A percentile compares a stretch with the other conserved stretches of the same genome.
Evolutionary conservation across 2,888 invertebrate species (phyloP).

Genomic region (Endomychus coccineus): DNA sequence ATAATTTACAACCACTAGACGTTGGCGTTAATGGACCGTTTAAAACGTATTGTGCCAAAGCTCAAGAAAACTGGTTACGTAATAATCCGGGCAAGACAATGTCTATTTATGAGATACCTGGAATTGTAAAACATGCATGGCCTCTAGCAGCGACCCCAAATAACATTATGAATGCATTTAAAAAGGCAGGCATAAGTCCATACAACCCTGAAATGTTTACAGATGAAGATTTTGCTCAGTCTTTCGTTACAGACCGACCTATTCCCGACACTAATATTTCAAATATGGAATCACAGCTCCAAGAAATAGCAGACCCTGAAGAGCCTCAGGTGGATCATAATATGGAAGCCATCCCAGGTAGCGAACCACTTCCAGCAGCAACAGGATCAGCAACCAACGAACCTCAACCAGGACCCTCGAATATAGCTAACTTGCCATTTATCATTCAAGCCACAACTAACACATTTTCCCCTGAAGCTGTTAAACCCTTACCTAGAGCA

Average conservation of each 20-base stretch:
- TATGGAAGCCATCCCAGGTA: too few relatives aligned
- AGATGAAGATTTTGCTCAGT: slow-evolving; percentile 8
- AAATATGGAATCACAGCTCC: too few relatives aligned
- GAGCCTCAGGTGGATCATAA: too few relatives aligned
- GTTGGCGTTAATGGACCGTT: slow-evolving; percentile 22
- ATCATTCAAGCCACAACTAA: too few relatives aligned
- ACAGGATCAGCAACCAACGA: too few relatives aligned
- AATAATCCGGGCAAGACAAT: slow-evolving; percentile 14
- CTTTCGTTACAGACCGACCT: slow-evolving; percentile 9
- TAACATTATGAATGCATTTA: slow-evolving; percentile 7
- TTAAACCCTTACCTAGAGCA: too few relatives aligned
- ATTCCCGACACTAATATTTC: too few relatives aligned
- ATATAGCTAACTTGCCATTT: too few relatives aligned
- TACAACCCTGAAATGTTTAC: slow-evolving; percentile 5
- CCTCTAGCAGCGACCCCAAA: slow-evolving; percentile 9
- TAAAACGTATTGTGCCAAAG: slow-evolving; percentile 15
- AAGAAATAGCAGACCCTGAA: too few relatives aligned
- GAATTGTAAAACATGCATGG: slow-evolving; percentile 7
- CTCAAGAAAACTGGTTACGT: slow-evolving; percentile 9
- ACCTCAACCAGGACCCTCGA: too few relatives aligned
- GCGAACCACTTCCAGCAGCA: too few relatives aligned
- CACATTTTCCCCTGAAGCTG: too few relatives aligned
- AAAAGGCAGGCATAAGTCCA: slow-evolving; percentile 5
- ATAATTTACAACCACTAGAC: slow-evolving; percentile 25
- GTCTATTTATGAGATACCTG: slow-evolving; percentile 11